A percentile compares a stretch with the other conserved stretches of the same genome.
These are phyloP conservation scores for Vulpes lagopus DNA, from an alignment of 2,113 vertebrate genomes.

Conservation along the genomic window DNA sequence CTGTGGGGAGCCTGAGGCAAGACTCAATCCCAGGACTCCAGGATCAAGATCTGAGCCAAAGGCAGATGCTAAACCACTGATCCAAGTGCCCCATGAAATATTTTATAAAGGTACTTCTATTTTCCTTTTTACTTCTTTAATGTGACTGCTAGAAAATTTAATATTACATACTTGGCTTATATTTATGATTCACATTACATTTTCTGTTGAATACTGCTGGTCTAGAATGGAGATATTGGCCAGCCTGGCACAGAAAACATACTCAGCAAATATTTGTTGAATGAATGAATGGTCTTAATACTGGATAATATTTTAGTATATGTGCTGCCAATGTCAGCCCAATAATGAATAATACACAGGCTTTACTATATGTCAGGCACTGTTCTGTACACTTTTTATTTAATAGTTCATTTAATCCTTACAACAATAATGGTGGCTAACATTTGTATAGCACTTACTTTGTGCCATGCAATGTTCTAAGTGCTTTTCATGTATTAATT, in stretches of 20 bases:
- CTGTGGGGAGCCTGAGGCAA: too few species aligned
- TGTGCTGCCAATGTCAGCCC: not conserved
- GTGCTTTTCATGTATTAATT: conserved; percentile 11
- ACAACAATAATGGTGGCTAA: not conserved
- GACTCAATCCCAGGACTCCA: too few species aligned
- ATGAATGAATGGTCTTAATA: not conserved
- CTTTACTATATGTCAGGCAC: not conserved
- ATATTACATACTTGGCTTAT: not conserved
- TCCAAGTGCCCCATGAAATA: not conserved
- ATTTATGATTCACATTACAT: not conserved
- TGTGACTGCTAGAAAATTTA: not conserved
- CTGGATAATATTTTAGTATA: not conserved
- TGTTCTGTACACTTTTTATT: not conserved
- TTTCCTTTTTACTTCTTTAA: conserved; percentile 11
- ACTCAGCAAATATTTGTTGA: conserved; percentile 13
- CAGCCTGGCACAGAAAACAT: not conserved
- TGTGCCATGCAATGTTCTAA: not conserved
- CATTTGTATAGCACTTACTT: not conserved
- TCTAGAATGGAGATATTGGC: not conserved
- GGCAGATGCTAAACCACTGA: too few species aligned
- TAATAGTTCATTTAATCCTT: not conserved
- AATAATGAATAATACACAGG: not conserved
- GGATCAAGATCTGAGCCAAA: too few species aligned
- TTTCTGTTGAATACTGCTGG: not conserved
- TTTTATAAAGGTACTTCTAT: conserved; percentile 2